Conservation (phyloP, 2,888 invertebrate genomes). For the Noctua comes region DNA sequence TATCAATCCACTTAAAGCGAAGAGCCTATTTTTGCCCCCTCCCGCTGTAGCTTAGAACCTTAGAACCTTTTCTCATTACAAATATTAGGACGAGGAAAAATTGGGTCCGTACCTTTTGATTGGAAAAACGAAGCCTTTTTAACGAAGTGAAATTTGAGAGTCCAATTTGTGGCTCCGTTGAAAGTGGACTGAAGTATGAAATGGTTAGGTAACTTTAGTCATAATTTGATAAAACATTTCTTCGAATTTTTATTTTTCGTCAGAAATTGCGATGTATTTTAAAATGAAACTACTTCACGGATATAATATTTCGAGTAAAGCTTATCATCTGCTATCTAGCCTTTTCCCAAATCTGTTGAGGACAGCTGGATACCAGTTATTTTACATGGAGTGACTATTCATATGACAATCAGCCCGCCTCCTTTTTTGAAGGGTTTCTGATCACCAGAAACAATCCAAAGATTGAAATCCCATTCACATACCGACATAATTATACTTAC, state of each 20-base stretch:
- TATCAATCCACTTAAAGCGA: slow-evolving; percentile 55
- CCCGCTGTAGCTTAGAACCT: slow-evolving; percentile 4
- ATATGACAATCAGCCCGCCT: neutral
- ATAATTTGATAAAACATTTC: neutral
- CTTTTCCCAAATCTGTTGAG: neutral
- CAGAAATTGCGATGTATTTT: accelerated
- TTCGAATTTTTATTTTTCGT: neutral
- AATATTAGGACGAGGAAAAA: slow-evolving; percentile 45
- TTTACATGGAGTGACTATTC: neutral
- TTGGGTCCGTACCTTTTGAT: slow-evolving; percentile 48
- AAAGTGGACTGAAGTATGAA: slow-evolving; percentile 40
- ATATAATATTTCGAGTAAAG: neutral
- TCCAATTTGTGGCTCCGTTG: slow-evolving; percentile 39
- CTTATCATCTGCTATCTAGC: neutral
- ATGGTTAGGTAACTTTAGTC: slow-evolving; percentile 4
- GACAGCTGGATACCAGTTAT: neutral
- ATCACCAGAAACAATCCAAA: neutral
- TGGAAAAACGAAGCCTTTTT: slow-evolving; percentile 53
- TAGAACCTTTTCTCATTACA: slow-evolving; percentile 43
- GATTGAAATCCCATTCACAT: neutral
- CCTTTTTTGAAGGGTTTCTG: neutral
- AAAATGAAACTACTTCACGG: neutral
- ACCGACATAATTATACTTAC: neutral
- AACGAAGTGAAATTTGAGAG: slow-evolving; percentile 54
- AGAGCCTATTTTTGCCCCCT: slow-evolving; percentile 29